Conservation (phyloP, 2,113 vertebrate genomes). For the Apus apus region DNA sequence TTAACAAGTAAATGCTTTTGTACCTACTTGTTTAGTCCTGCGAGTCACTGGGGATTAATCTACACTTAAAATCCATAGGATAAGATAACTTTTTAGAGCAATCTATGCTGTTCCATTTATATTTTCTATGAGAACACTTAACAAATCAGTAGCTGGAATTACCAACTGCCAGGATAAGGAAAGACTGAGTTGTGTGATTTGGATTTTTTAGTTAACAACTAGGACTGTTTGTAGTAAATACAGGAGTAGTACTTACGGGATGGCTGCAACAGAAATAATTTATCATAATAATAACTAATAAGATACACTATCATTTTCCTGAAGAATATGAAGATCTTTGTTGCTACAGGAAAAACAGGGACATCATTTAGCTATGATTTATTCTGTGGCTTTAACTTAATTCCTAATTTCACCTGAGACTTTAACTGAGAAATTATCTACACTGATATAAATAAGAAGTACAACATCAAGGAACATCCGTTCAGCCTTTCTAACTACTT, state of each 20-base stretch:
- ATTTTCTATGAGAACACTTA: neutral
- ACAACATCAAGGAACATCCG: neutral
- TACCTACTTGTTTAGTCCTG: neutral
- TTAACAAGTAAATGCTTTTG: fast-evolving
- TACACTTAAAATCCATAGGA: neutral
- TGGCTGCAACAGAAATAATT: neutral
- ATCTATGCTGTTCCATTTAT: neutral
- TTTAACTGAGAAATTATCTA: neutral
- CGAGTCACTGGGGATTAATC: neutral
- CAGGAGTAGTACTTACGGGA: neutral
- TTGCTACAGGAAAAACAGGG: neutral
- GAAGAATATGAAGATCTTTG: neutral
- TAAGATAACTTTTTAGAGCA: neutral
- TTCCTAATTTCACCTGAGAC: neutral
- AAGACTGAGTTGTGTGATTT: neutral
- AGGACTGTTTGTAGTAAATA: neutral
- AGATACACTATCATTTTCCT: neutral
- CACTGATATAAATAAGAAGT: neutral
- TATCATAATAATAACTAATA: neutral
- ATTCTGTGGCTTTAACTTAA: neutral
- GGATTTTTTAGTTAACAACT: neutral
- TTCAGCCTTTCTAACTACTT: neutral
- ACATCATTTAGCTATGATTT: neutral
- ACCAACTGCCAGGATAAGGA: neutral
- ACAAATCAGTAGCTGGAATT: neutral